phyloP scores from a whole-genome alignment of 2,113 vertebrate genomes.

The Misgurnus mizolepis region DNA sequence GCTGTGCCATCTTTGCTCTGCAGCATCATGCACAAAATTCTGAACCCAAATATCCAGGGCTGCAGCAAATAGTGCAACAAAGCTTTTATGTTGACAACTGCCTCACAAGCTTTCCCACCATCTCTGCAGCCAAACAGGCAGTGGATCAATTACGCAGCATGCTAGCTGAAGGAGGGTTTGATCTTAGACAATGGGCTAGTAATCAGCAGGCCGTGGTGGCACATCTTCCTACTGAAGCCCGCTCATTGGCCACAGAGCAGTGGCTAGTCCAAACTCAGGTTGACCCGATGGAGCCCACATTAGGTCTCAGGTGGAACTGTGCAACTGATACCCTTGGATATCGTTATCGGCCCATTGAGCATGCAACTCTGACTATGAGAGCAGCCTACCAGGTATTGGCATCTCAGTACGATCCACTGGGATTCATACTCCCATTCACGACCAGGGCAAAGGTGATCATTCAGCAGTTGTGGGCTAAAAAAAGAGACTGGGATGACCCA shows the following conservation, averaged over 20 bases:
- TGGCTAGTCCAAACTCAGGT: neutral
- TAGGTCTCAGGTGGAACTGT: neutral
- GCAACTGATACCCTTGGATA: neutral
- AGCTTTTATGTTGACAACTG: slow-evolving; percentile 8
- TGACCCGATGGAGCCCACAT: neutral
- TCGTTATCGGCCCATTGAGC: neutral
- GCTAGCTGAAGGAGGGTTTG: neutral
- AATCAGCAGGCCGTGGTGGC: neutral
- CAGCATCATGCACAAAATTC: neutral
- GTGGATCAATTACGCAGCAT: neutral
- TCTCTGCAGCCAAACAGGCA: neutral
- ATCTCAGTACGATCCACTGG: neutral
- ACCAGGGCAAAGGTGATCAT: neutral
- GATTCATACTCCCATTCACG: neutral
- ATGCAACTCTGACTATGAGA: neutral
- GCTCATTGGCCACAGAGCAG: neutral
- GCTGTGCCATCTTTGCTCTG: neutral
- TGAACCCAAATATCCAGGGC: neutral
- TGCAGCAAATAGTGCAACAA: neutral
- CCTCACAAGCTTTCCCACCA: neutral
- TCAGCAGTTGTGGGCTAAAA: neutral
- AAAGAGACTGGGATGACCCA: neutral
- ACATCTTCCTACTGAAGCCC: neutral
- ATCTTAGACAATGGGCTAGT: slow-evolving; percentile 13
- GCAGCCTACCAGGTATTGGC: neutral